Base-by-base conservation (phyloP, 2,797 vertebrate genomes). In the Morus bassanus region DNA sequence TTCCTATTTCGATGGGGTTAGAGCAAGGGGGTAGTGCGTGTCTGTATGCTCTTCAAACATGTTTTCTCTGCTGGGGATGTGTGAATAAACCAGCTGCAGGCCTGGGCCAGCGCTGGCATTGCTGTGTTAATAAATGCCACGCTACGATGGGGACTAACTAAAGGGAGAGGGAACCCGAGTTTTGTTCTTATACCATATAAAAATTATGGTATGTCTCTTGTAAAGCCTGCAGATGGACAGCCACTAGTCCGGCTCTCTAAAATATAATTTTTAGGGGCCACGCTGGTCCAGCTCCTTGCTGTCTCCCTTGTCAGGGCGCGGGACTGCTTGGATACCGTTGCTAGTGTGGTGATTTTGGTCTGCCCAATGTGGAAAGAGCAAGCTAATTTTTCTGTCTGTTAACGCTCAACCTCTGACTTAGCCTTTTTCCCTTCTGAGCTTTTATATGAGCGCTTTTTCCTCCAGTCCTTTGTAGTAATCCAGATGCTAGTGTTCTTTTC, bases 401-500 rank as follows among this genome's bases (percentile, higher is more conserved):
- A 80, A 68, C 22, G 61, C 69, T 91, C 88, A 93, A 73, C 87
- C 89, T 95, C 89, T 69, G 85, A 68, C 69, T 96, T 96, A 54
- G 94, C 91, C 89, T 84, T 28, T 33, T 81, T 95, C 76, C 88
- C 79, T 84, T 88, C 3, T 10, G 67, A 84, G 93, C 95, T 80
- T 95, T 91, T 75, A 7, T 50, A 68, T 8, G 69, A 88, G 50
- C 0, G 0, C 48, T 92, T 93, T 93, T 94, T 92, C 82, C 68
- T 88, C 57, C 56, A 33, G 72, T 74, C 85, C 81, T 95, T 93
- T 96, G 87, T 93, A 92, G 81, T 91, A 94, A 93, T 94, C 91
- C 89, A 96, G 93, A 95, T 97, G 96, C 95, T 96, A 11, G 2
- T 93, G 95, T 93, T 92, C 73, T 90, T 90, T 88, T 77, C 95